phyloP scores from a whole-genome alignment of 2,888 invertebrate species.

The Rotaria socialis region DNA sequence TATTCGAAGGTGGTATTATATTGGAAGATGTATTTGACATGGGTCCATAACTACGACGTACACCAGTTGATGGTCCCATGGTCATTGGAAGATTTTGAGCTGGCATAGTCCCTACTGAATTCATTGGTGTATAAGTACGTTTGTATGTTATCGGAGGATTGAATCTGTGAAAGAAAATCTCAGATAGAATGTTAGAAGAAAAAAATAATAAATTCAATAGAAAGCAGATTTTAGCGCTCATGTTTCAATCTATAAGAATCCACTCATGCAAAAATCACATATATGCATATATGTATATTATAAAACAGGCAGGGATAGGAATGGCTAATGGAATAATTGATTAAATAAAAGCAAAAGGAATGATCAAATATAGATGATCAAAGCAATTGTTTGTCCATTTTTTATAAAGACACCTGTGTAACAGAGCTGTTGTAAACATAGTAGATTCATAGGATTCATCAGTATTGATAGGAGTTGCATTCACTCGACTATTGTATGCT shows the following conservation, averaged over 20 bases:
- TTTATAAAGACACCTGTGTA: background rate
- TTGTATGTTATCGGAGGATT: background rate
- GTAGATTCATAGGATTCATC: background rate
- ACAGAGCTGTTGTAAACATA: background rate
- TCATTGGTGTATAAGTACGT: background rate
- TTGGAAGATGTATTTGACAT: background rate
- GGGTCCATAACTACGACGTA: background rate
- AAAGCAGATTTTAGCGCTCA: background rate
- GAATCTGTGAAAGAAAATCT: background rate
- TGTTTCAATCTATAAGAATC: background rate
- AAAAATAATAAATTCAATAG: background rate
- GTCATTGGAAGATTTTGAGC: background rate
- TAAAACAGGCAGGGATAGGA: background rate
- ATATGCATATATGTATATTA: background rate
- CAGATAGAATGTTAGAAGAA: no score
- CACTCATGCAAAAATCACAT: background rate
- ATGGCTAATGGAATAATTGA: background rate
- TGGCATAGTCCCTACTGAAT: background rate
- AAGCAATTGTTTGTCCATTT: background rate
- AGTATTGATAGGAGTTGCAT: background rate
- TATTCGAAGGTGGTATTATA: background rate
- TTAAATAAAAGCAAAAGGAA: background rate
- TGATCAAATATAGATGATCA: background rate
- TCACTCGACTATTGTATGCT: background rate
- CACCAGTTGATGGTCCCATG: background rate